These are phyloP conservation scores for Nymphalis polychloros DNA, from an alignment of 2,888 invertebrate genomes.

Conservation along the genomic window DNA sequence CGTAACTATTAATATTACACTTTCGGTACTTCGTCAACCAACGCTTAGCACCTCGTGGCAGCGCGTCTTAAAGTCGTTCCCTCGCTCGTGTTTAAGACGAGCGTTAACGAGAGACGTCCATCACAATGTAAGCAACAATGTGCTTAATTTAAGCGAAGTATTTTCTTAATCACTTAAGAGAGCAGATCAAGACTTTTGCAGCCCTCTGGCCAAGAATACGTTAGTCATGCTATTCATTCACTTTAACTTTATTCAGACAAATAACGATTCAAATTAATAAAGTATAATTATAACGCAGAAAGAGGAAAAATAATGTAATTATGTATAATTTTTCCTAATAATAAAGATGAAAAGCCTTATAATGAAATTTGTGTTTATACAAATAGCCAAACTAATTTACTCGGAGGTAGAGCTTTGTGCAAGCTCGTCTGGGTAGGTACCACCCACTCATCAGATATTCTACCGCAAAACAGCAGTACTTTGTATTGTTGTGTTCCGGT, in stretches of 20 bases:
- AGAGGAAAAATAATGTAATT: too few species aligned
- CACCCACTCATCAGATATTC: too few species aligned
- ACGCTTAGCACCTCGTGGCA: not conserved
- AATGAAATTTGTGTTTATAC: too few species aligned
- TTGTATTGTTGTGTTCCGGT: too few species aligned
- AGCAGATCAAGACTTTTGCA: not conserved
- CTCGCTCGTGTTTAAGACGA: not conserved
- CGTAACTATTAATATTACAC: too few species aligned
- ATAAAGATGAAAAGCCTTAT: too few species aligned
- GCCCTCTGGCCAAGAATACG: not conserved
- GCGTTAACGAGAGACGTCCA: constrained; percentile 23
- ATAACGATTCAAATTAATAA: not conserved
- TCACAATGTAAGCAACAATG: constrained; percentile 17
- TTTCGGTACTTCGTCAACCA: not conserved
- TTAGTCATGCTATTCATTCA: not conserved
- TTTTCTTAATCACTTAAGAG: constrained; percentile 14
- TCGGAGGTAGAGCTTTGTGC: too few species aligned
- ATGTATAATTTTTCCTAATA: too few species aligned
- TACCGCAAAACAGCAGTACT: too few species aligned
- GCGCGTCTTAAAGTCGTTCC: constrained; percentile 1
- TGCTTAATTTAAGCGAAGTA: constrained; percentile 13
- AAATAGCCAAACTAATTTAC: too few species aligned
- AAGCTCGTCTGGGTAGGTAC: too few species aligned
- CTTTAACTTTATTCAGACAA: not conserved
- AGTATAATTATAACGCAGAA: too few species aligned